Conservation (phyloP, 2,888 invertebrate species). For the Latheticus oryzae region DNA sequence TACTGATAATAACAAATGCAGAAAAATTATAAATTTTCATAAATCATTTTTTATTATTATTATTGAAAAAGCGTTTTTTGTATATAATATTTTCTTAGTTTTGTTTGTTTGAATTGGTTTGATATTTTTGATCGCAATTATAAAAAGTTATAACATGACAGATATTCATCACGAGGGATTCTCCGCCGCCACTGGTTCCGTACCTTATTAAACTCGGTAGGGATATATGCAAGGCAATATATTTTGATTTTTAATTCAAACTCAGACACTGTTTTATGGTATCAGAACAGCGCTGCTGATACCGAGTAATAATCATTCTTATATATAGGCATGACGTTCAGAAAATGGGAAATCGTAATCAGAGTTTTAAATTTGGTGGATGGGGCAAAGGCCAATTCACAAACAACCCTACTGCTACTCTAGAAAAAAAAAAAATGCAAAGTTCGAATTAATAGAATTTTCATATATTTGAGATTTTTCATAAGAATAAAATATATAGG, state of each 20-base stretch:
- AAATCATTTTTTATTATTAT: no score
- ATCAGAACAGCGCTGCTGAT: conserved; percentile 57
- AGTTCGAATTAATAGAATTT: no score
- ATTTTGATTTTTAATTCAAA: conserved; percentile 66
- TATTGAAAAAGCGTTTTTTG: no score
- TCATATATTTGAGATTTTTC: no score
- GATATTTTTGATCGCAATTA: not conserved
- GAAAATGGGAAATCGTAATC: conserved; percentile 60
- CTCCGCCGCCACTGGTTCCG: conserved; percentile 50
- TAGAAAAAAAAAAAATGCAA: no score
- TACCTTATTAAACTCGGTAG: conserved; percentile 59
- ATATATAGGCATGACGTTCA: conserved; percentile 54
- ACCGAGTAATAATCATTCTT: conserved; percentile 62
- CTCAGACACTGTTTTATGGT: conserved; percentile 62
- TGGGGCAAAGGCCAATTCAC: conserved; percentile 1
- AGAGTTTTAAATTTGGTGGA: conserved; percentile 54
- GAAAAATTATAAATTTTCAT: no score
- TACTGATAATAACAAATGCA: no score
- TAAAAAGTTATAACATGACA: not conserved
- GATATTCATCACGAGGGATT: conserved; percentile 13
- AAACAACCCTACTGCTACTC: no score
- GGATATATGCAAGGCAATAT: conserved; percentile 64
- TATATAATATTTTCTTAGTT: no score
- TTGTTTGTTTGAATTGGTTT: no score
- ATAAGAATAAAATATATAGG: no score